Percentiles rank a stretch among this genome's conserved stretches.
These are phyloP conservation scores for Calosoma granatense DNA, from an alignment of 1,140 invertebrate genomes.

Conservation along the genomic window DNA sequence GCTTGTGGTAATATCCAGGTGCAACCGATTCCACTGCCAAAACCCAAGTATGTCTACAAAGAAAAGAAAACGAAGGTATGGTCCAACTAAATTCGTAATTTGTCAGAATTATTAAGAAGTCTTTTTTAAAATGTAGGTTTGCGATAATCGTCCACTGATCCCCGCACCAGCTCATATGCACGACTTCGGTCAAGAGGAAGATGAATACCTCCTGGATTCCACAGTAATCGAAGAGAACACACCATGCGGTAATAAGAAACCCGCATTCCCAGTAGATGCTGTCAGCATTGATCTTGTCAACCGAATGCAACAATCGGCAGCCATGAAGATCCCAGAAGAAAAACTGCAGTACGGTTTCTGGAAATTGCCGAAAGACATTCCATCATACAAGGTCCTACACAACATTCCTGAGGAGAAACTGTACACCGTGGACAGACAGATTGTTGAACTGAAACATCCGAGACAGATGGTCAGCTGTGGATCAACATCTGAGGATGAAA, in stretches of 20 bases:
- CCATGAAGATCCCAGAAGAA: slow-evolving; percentile 19
- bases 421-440: slow-evolving; percentile 23
- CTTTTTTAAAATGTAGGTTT: not conserved
- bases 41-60: not conserved
- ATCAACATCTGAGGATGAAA: slow-evolving; percentile 18
- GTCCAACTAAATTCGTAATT: not conserved
- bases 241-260: not conserved
- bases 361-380: slow-evolving; percentile 17
- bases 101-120: not conserved
- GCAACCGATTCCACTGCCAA: not conserved
- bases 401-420: slow-evolving; percentile 24
- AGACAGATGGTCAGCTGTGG: slow-evolving; percentile 9
- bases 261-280: not conserved
- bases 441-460: slow-evolving; percentile 25
- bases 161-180: not conserved
- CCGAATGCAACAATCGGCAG: slow-evolving; percentile 14
- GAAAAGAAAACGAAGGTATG: not conserved
- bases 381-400: not conserved
- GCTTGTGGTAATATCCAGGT: not conserved
- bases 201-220: not conserved
- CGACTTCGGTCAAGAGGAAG: not conserved
- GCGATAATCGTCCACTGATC: not conserved
- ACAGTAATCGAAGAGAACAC: not conserved
- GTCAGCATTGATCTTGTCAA: not conserved
- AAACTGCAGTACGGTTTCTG: slow-evolving; percentile 23